phyloP scores from a whole-genome alignment of 2,888 invertebrate genomes.

The Lutraria lutraria region DNA sequence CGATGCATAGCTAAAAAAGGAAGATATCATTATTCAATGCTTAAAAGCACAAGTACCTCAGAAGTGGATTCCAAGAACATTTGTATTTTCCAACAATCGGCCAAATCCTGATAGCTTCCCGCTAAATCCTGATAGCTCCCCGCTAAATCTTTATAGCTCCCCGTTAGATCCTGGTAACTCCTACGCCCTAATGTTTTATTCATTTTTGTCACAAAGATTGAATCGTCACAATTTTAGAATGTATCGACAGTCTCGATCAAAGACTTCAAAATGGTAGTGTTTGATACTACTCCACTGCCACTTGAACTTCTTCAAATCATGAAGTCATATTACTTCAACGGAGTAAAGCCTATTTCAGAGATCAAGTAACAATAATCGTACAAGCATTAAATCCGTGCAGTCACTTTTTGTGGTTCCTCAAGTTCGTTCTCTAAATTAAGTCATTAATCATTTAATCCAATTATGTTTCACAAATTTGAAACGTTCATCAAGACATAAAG shows the following conservation, averaged over 20 bases:
- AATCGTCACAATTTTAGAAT: not conserved
- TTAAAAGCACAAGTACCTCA: slow-evolving; percentile 33
- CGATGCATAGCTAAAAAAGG: too few species aligned
- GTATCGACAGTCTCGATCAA: not conserved
- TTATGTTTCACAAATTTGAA: not conserved
- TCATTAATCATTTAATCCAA: not conserved
- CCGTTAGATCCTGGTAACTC: slow-evolving; percentile 54
- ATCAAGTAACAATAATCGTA: not conserved
- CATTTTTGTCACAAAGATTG: slow-evolving; percentile 31
- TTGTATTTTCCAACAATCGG: slow-evolving; percentile 67
- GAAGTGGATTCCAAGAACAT: slow-evolving; percentile 69
- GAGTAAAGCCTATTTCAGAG: not conserved
- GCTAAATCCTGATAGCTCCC: slow-evolving; percentile 66
- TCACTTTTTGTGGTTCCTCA: not conserved
- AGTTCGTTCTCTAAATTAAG: not conserved
- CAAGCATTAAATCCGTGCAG: not conserved
- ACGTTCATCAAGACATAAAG: too few species aligned
- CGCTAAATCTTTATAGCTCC: slow-evolving; percentile 64
- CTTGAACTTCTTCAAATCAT: not conserved
- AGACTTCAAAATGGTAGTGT: too few species aligned
- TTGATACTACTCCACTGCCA: not conserved
- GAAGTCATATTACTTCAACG: not conserved
- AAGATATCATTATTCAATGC: not conserved
- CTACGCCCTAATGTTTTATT: slow-evolving; percentile 43
- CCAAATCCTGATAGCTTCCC: slow-evolving; percentile 65